Evolutionary conservation across 2,797 vertebrate species (phyloP).

Genomic region (Phrynocephalus guinanensis): DNA sequence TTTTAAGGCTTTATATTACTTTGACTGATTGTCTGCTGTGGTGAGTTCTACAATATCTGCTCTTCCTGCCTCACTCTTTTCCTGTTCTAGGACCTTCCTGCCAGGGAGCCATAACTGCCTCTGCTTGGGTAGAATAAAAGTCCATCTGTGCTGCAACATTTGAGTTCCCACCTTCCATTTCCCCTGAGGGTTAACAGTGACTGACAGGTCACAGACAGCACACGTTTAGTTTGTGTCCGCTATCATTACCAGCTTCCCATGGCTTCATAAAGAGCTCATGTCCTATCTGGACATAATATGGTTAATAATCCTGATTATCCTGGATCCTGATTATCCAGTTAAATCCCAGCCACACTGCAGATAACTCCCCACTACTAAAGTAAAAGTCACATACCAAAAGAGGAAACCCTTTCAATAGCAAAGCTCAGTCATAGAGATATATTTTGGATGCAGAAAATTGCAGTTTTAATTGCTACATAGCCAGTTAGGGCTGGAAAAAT

Average conservation of each 20-base stretch:
- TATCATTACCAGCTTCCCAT: background rate
- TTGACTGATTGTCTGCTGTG: no score
- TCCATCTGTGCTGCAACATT: no score
- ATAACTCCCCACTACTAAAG: background rate
- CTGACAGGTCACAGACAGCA: background rate
- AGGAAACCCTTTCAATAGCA: background rate
- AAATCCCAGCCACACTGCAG: background rate
- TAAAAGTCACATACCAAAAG: background rate
- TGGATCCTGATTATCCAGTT: background rate
- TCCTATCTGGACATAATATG: background rate
- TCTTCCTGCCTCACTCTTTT: no score
- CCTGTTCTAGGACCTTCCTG: no score
- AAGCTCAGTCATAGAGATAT: background rate
- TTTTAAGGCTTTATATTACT: no score
- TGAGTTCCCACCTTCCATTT: no score
- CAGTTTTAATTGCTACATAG: no score
- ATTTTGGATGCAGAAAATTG: no score
- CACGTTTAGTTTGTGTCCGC: background rate
- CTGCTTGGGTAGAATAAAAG: no score
- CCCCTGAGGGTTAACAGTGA: background rate
- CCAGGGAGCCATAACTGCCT: no score
- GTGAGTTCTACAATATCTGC: no score
- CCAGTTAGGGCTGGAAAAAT: background rate
- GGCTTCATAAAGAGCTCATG: background rate
- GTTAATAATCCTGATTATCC: background rate